Evolutionary conservation across 2,113 vertebrate species (phyloP).

Genomic region (Cryptotis parvus): DNA sequence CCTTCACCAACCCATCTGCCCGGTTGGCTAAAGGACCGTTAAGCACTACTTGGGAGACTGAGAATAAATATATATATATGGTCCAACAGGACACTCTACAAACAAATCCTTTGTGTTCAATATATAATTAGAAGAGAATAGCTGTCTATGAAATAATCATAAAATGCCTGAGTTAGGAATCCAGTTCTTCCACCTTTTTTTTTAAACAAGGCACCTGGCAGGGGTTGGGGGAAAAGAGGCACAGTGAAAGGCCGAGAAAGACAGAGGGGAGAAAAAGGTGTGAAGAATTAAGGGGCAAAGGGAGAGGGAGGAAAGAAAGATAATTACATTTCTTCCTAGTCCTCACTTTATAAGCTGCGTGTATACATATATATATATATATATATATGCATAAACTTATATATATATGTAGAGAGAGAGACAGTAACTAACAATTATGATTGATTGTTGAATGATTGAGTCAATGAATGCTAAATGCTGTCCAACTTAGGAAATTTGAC

Average conservation of each 20-base stretch:
- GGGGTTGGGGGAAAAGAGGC: neutral
- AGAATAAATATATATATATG: too few species aligned
- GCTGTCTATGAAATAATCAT: neutral
- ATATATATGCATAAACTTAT: too few species aligned
- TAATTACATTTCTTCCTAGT: neutral
- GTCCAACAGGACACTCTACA: neutral
- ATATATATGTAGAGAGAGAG: too few species aligned
- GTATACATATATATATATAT: too few species aligned
- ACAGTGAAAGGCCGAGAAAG: rapidly evolving
- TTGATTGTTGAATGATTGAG: neutral
- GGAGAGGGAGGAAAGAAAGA: neutral
- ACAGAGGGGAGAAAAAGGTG: too few species aligned
- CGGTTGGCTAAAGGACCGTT: too few species aligned
- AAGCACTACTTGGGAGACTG: too few species aligned
- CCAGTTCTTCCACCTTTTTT: neutral
- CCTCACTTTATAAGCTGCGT: neutral
- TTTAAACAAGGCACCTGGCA: neutral
- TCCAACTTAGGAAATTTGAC: neutral
- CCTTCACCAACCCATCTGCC: too few species aligned
- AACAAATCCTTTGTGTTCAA: neutral
- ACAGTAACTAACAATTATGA: neutral
- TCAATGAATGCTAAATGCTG: neutral
- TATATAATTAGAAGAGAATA: neutral
- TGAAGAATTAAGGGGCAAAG: neutral
- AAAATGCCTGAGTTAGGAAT: neutral